Evolutionary conservation across 2,797 vertebrate species (phyloP), one percentile per base, ranked within the genome.

Genomic region (Pangasius macronema): DNA sequence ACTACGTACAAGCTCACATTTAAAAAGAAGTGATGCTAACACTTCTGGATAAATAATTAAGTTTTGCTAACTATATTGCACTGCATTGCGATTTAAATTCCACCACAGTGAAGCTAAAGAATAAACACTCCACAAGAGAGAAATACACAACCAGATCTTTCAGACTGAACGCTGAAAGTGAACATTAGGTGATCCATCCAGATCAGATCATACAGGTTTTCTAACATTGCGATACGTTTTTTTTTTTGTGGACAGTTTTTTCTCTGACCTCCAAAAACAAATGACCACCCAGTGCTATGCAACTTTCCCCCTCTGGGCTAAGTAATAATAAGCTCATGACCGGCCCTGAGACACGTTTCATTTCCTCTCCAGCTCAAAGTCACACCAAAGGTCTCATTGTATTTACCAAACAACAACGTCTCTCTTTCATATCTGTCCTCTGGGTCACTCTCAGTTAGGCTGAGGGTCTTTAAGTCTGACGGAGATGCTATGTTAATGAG

Each of bases 401-500:
- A 68, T 89, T 88, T 87, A 88, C 86, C 68, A 88, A 88, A 89
- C 89, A 87, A 86, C 83, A 81, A 82, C 51, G 72, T 70, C 63
- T 85, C 86, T 72, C 84, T 88, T 86, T 88, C 42, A 88, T 70
- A 53, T 67, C 51, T 80, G 70, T 83, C 61, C 85, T 70, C 59
- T 24, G 49, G 80, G 85, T 85, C 82, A 55, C 39, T 51, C 77
- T 42, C 10, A 13, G 67, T 30, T 51, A 53, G 75, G 53, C 53
- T 3, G 22, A 30, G 46, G 61, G 24, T 77, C 68, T 67, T 85
- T 87, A 89, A 90, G 36, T 59, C 14, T 42, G 84, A 72, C 49
- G 67, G 70, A 79, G 61, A 82, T 83, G 65, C 87, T 85, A 63
- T 83, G 77, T 68, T 88, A 83, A 87, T 63, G 27, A 36, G 42